These are phyloP conservation scores for Tachina fera DNA, from an alignment of 2,888 invertebrate species.

Conservation along the genomic window DNA sequence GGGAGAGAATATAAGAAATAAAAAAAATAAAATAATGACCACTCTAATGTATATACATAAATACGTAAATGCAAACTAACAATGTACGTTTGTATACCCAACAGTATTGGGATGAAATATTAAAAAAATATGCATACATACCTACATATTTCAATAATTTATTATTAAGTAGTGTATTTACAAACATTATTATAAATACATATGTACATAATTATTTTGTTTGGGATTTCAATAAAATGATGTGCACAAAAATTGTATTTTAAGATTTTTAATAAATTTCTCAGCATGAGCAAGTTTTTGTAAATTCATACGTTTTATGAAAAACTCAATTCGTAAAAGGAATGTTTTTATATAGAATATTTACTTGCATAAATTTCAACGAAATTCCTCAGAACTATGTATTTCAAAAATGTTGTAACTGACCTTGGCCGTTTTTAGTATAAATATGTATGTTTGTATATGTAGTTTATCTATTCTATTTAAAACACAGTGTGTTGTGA, in stretches of 20 bases:
- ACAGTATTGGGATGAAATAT: neutral
- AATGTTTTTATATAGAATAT: neutral
- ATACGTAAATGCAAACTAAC: no score
- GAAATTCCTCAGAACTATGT: conserved; percentile 3
- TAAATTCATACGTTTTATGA: neutral
- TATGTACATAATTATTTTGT: neutral
- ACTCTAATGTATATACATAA: no score
- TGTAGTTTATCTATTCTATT: neutral
- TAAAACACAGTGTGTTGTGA: conserved; percentile 3
- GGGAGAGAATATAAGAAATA: no score
- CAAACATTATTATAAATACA: no score
- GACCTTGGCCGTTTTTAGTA: conserved; percentile 68
- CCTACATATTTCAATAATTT: neutral
- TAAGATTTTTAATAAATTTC: neutral
- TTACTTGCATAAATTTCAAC: conserved; percentile 2
- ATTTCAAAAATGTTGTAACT: conserved; percentile 42
- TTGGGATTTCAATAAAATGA: neutral
- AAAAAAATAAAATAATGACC: no score
- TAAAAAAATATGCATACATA: neutral
- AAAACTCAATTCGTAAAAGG: neutral
- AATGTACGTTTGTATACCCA: no score
- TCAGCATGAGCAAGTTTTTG: neutral
- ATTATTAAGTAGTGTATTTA: neutral
- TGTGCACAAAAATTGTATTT: neutral
- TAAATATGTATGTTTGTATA: neutral